phyloP scores from a whole-genome alignment of 2,888 invertebrate genomes.

The Agrotis clavis region DNA sequence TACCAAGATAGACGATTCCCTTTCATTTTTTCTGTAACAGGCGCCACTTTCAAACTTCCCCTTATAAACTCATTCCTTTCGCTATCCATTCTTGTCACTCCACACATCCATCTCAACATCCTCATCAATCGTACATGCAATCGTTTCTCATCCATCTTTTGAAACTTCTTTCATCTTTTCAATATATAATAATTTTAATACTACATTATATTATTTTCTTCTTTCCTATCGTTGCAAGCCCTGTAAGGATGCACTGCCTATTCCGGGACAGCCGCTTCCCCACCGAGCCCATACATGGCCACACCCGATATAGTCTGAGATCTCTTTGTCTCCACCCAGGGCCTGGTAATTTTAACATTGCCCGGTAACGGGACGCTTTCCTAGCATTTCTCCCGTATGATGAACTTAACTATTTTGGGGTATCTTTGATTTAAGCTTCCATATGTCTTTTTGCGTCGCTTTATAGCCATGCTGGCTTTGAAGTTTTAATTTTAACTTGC shows the following conservation, averaged over 20 bases:
- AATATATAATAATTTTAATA: no score
- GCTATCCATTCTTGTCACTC: no score
- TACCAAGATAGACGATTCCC: no score
- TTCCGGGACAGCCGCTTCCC: slow-evolving; percentile 71
- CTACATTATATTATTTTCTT: no score
- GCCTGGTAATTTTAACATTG: slow-evolving; percentile 62
- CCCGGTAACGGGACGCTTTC: slow-evolving; percentile 37
- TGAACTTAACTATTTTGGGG: slow-evolving; percentile 48
- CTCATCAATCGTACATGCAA: no score
- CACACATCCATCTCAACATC: no score
- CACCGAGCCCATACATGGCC: slow-evolving; percentile 76
- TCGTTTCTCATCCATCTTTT: no score
- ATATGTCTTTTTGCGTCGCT: not conserved
- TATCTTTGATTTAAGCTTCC: not conserved
- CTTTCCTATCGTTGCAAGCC: slow-evolving; percentile 60
- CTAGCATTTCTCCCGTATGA: slow-evolving; percentile 39
- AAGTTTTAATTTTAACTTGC: slow-evolving; percentile 7
- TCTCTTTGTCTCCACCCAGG: slow-evolving; percentile 63
- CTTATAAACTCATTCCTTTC: no score
- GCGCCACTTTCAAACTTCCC: no score
- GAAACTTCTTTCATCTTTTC: no score
- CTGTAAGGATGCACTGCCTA: slow-evolving; percentile 71
- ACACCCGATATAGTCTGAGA: slow-evolving; percentile 71
- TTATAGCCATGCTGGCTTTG: slow-evolving; percentile 5
- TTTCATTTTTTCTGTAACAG: no score